Evolutionary conservation across 2,888 invertebrate genomes (phyloP).

Genomic region (Teleogryllus oceanicus): DNA sequence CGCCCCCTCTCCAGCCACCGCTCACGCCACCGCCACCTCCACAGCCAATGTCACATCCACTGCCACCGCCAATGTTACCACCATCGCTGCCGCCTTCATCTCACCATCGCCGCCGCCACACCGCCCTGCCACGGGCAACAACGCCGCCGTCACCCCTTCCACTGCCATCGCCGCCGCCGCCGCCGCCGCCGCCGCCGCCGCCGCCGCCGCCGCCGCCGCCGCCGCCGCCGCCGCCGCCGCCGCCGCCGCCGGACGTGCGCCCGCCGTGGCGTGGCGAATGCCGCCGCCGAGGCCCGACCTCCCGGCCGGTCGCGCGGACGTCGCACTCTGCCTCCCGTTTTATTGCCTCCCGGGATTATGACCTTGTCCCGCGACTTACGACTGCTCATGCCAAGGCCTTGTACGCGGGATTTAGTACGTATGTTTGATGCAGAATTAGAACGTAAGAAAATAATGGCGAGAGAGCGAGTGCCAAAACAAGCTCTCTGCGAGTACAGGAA

Average conservation of each 20-base stretch:
- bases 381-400: not conserved
- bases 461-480: too few relatives aligned
- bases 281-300: not conserved
- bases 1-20: not conserved
- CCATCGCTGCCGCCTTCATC: not conserved
- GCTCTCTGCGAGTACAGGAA: too few relatives aligned
- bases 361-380: conserved; percentile 9
- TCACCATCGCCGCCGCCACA: not conserved
- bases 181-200: not conserved
- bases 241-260: not conserved
- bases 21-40: not conserved
- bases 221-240: not conserved
- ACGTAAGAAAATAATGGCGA: too few relatives aligned
- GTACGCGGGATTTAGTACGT: too few relatives aligned
- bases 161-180: not conserved
- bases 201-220: not conserved
- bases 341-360: conserved; percentile 11
- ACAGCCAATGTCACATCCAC: not conserved
- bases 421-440: too few relatives aligned
- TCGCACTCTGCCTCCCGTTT: not conserved
- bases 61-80: not conserved
- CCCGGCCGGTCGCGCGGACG: not conserved
- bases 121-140: not conserved
- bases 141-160: not conserved
- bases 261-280: conserved; percentile 18